Conservation (phyloP, 2,888 invertebrate species). For the Drosophila colorata region DNA sequence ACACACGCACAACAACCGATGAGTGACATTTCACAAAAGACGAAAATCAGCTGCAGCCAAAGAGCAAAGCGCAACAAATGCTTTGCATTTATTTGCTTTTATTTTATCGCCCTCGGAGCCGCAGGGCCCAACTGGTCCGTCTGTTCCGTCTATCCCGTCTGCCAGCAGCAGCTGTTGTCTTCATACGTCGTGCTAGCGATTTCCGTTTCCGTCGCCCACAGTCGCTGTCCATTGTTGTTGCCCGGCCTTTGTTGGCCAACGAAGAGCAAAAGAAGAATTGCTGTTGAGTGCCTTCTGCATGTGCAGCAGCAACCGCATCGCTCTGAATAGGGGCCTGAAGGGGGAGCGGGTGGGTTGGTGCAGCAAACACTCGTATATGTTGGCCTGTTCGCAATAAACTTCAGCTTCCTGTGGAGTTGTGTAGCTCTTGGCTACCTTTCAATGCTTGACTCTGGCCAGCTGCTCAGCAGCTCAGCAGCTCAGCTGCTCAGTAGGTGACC, state of each 20-base stretch:
- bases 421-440: slow-evolving; percentile 9
- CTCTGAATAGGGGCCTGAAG: no score
- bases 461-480: not conserved
- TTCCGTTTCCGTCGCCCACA: slow-evolving; percentile 56
- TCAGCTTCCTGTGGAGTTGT: slow-evolving; percentile 1
- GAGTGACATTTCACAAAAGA: slow-evolving; percentile 57
- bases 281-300: slow-evolving; percentile 12
- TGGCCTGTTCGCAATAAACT: not conserved
- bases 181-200: slow-evolving; percentile 36
- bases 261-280: slow-evolving; percentile 16
- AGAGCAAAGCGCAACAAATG: slow-evolving; percentile 68
- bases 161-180: slow-evolving; percentile 57
- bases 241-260: slow-evolving; percentile 27
- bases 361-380: not conserved
- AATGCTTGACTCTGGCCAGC: slow-evolving; percentile 6
- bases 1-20: slow-evolving; percentile 13
- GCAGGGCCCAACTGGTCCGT: no score
- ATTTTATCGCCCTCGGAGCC: not conserved
- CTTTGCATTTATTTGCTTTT: slow-evolving; percentile 21
- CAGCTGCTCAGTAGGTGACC: not conserved
- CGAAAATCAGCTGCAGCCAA: slow-evolving; percentile 22
- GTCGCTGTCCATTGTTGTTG: not conserved
- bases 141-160: no score
- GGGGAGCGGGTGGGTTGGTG: no score
- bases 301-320: slow-evolving; percentile 10